phyloP scores from a whole-genome alignment of 2,797 vertebrate species.

The Acanthurus tractus region DNA sequence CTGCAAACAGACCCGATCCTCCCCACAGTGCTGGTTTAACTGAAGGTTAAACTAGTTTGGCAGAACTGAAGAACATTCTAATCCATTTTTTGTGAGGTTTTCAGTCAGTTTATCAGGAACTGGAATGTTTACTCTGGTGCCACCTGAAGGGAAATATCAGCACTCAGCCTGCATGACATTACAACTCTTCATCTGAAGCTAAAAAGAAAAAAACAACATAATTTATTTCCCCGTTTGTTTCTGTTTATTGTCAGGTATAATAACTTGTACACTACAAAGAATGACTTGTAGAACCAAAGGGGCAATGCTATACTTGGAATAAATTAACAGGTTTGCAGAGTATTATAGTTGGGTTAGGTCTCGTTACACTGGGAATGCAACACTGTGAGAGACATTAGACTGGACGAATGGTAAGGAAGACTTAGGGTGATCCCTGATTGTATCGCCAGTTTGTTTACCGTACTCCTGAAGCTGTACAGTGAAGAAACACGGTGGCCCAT shows the following conservation, averaged over 20 bases:
- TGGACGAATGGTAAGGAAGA: slow-evolving; percentile 87
- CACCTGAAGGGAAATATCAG: slow-evolving; percentile 36
- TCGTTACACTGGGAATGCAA: slow-evolving; percentile 78
- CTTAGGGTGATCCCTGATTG: slow-evolving; percentile 87
- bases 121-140: slow-evolving; percentile 26
- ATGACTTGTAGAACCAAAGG: slow-evolving; percentile 81
- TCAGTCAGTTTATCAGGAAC: neutral
- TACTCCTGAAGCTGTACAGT: slow-evolving; percentile 17
- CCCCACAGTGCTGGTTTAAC: neutral
- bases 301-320: slow-evolving; percentile 72
- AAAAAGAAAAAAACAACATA: slow-evolving; percentile 21
- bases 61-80: slow-evolving; percentile 25
- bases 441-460: slow-evolving; percentile 59
- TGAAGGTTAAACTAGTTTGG: neutral
- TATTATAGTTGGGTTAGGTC: slow-evolving; percentile 70
- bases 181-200: neutral
- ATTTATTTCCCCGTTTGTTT: slow-evolving; percentile 71
- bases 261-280: slow-evolving; percentile 87
- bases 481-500: slow-evolving; percentile 23
- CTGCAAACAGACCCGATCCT: slow-evolving; percentile 9
- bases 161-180: neutral
- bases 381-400: slow-evolving; percentile 76
- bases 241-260: slow-evolving; percentile 88
- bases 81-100: neutral
- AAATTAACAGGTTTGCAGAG: slow-evolving; percentile 78